phyloP scores from a whole-genome alignment of 2,113 vertebrate genomes.

The Sterna hirundo region DNA sequence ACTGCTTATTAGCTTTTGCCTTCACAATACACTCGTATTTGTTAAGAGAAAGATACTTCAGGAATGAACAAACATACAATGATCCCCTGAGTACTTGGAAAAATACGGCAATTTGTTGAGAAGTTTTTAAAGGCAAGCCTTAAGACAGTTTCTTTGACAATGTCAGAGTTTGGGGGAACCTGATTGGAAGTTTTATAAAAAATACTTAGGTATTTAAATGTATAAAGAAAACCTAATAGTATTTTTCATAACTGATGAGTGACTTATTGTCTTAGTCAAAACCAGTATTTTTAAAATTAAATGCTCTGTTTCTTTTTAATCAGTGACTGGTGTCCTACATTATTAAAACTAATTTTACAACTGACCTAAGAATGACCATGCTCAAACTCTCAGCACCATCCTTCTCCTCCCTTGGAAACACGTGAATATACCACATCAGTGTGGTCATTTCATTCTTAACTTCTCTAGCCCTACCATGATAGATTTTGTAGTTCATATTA shows the following conservation, averaged over 20 bases:
- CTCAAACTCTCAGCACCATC: neutral
- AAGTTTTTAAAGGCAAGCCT: neutral
- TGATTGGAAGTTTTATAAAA: conserved; percentile 35
- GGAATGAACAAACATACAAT: neutral
- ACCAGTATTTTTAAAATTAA: conserved; percentile 45
- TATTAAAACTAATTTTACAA: conserved; percentile 31
- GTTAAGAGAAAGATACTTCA: neutral
- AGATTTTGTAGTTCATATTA: neutral
- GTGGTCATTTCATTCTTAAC: neutral
- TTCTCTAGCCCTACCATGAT: neutral
- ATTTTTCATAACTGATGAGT: conserved; percentile 47
- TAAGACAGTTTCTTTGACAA: conserved; percentile 19
- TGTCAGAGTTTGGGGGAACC: neutral
- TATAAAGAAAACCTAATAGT: conserved; percentile 20
- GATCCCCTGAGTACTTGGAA: neutral
- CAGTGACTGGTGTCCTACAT: neutral
- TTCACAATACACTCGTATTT: conserved; percentile 26
- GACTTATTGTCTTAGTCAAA: conserved; percentile 42
- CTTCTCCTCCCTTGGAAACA: neutral
- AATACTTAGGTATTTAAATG: conserved; percentile 17
- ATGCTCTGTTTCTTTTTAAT: neutral
- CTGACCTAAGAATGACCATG: neutral
- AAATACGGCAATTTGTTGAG: neutral
- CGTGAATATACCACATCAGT: neutral
- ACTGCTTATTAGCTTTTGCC: conserved; percentile 30